A percentile compares a stretch with the other conserved stretches of the same genome.
These are phyloP conservation scores for Pelochelys cantorii DNA, from an alignment of 2,797 vertebrate species.

Conservation along the genomic window DNA sequence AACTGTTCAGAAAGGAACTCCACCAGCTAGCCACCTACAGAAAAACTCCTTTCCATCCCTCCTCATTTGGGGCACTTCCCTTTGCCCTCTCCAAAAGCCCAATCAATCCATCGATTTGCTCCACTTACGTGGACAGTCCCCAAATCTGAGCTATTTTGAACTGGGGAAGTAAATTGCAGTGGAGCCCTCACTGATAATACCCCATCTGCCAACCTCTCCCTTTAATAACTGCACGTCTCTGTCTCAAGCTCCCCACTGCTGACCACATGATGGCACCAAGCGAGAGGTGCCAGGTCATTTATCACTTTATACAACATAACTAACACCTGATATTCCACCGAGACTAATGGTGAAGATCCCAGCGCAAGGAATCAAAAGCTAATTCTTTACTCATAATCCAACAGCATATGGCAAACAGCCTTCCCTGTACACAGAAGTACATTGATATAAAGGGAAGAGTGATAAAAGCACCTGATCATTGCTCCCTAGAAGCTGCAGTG, in stretches of 20 bases:
- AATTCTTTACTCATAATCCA: background rate
- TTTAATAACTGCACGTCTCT: background rate
- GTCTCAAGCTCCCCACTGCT: background rate
- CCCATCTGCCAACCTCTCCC: background rate
- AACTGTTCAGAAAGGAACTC: background rate
- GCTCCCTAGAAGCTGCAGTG: constrained; percentile 51
- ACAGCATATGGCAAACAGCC: background rate
- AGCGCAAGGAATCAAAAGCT: background rate
- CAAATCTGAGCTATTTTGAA: background rate
- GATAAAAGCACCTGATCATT: constrained; percentile 63
- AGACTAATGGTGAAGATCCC: background rate
- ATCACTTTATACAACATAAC: constrained; percentile 10
- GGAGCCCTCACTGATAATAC: rapidly evolving
- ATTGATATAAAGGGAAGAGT: constrained; percentile 20
- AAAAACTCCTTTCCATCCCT: background rate
- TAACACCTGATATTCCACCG: background rate
- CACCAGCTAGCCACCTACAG: background rate
- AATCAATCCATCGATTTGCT: background rate
- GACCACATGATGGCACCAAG: rapidly evolving
- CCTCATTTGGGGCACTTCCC: background rate
- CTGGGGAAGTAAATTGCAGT: rapidly evolving
- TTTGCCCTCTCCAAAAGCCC: background rate
- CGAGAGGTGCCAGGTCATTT: background rate
- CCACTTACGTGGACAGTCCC: background rate
- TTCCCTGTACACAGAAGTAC: constrained; percentile 13